phyloP scores from a whole-genome alignment of 1,140 invertebrate genomes.

The Portunus trituberculatus region DNA sequence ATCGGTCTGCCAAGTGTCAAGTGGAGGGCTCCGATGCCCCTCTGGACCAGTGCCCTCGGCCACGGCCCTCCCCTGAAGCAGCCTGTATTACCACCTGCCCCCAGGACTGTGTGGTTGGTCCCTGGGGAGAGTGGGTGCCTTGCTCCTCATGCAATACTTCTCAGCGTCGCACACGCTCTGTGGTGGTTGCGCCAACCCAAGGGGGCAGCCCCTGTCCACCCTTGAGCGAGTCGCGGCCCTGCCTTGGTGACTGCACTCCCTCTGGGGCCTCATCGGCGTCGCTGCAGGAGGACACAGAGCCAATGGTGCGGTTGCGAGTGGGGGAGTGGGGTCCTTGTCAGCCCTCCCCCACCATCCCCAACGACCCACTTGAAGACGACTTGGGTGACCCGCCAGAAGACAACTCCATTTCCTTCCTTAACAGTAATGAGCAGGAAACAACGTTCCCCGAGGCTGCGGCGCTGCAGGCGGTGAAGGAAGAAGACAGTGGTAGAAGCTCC shows the following conservation, averaged over 20 bases:
- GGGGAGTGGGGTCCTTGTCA: conserved; percentile 65
- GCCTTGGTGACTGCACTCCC: conserved; percentile 42
- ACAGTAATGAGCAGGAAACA: not conserved
- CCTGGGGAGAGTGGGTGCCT: conserved; percentile 59
- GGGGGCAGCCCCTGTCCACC: conserved; percentile 56
- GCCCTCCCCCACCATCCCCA: not conserved
- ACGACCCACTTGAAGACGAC: not conserved
- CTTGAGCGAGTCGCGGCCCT: conserved; percentile 60
- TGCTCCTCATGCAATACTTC: conserved; percentile 55
- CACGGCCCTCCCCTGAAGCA: not conserved
- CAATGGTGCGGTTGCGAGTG: conserved; percentile 47
- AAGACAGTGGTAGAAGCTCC: not conserved
- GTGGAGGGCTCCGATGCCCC: not conserved
- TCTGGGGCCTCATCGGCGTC: conserved; percentile 28
- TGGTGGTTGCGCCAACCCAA: conserved; percentile 52
- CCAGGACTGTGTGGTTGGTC: conserved; percentile 59
- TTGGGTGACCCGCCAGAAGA: not conserved
- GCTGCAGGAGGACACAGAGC: not conserved
- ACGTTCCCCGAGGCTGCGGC: not conserved
- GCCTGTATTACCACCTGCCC: conserved; percentile 57
- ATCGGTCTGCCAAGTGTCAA: conserved; percentile 33
- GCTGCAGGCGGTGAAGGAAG: not conserved
- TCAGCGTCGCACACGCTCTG: conserved; percentile 54
- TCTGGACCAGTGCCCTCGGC: conserved; percentile 44
- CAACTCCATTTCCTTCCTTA: conserved; percentile 15